Percentiles rank a stretch among this genome's conserved stretches.
These are phyloP conservation scores for Trachymyrmex cornetzi DNA, from an alignment of 1,140 invertebrate genomes.

Conservation along the genomic window DNA sequence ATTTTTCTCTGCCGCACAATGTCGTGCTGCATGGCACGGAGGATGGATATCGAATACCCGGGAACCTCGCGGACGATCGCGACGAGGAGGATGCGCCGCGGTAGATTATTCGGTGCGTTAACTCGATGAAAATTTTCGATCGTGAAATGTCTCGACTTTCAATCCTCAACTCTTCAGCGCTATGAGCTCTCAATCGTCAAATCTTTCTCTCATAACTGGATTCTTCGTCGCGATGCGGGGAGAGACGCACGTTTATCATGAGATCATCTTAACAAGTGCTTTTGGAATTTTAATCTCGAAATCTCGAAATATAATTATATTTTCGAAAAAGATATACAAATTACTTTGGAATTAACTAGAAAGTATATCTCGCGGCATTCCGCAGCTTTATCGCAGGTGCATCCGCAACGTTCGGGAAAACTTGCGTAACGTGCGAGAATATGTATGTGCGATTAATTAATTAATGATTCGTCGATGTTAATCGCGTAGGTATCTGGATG, in stretches of 20 bases:
- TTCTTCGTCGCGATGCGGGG: too few relatives aligned
- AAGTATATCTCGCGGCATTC: neutral
- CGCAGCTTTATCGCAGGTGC: neutral
- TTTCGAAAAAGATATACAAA: neutral
- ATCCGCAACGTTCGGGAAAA: neutral
- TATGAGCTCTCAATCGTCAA: neutral
- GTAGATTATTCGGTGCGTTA: constrained; percentile 68
- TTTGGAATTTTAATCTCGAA: neutral
- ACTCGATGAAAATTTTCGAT: constrained; percentile 22
- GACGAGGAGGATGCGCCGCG: constrained; percentile 22
- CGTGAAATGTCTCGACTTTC: constrained; percentile 52
- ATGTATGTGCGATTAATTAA: constrained; percentile 11
- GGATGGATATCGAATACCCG: constrained; percentile 77
- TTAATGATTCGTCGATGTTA: constrained; percentile 52
- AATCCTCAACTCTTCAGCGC: neutral
- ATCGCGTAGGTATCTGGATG: constrained; percentile 46
- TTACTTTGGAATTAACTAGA: neutral
- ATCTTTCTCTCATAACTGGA: neutral
- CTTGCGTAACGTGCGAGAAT: constrained; percentile 28
- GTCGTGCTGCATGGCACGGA: constrained; percentile 63
- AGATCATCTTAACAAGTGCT: neutral
- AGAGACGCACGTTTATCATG: neutral
- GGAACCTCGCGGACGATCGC: constrained; percentile 46
- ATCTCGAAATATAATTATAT: neutral
- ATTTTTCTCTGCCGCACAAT: constrained; percentile 62